Percentiles rank a stretch among this genome's conserved stretches.
Conservation (phyloP, 1,140 invertebrate species). For the Bombus pascuorum region DNA sequence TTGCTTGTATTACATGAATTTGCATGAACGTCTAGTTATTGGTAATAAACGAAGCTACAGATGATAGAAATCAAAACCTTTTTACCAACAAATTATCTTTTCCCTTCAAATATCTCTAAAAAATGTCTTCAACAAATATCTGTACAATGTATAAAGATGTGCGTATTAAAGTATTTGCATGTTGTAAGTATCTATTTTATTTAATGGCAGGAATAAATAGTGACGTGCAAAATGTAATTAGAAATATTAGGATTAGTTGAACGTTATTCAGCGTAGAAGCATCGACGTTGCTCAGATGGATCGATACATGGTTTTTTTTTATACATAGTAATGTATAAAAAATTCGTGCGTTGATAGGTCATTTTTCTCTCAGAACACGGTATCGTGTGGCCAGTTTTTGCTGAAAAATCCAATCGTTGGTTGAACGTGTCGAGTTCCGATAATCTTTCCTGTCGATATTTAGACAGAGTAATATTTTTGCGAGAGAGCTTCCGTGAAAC, state of each 20-base stretch:
- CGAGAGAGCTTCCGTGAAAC: not conserved
- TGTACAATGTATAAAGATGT: too few relatives aligned
- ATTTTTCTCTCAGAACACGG: slow-evolving; percentile 10
- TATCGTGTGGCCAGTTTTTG: slow-evolving; percentile 12
- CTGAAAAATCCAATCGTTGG: slow-evolving; percentile 29
- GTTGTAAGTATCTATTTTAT: too few relatives aligned
- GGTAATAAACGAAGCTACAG: too few relatives aligned
- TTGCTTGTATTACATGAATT: too few relatives aligned
- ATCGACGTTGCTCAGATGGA: not conserved
- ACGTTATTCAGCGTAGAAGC: too few relatives aligned
- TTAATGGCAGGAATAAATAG: not conserved
- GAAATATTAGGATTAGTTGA: not conserved
- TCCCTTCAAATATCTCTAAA: too few relatives aligned
- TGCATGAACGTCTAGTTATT: too few relatives aligned
- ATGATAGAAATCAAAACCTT: too few relatives aligned
- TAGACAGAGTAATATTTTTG: slow-evolving; percentile 34
- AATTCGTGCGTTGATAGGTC: slow-evolving; percentile 14
- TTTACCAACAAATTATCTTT: too few relatives aligned
- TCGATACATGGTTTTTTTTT: not conserved
- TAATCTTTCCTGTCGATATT: slow-evolving; percentile 28
- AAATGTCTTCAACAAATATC: too few relatives aligned
- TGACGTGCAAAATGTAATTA: not conserved
- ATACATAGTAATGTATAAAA: not conserved
- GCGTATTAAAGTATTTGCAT: too few relatives aligned
- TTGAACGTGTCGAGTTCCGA: slow-evolving; percentile 21